Base-by-base conservation (phyloP, 2,888 invertebrate species). In the Dynastes hyllus region DNA sequence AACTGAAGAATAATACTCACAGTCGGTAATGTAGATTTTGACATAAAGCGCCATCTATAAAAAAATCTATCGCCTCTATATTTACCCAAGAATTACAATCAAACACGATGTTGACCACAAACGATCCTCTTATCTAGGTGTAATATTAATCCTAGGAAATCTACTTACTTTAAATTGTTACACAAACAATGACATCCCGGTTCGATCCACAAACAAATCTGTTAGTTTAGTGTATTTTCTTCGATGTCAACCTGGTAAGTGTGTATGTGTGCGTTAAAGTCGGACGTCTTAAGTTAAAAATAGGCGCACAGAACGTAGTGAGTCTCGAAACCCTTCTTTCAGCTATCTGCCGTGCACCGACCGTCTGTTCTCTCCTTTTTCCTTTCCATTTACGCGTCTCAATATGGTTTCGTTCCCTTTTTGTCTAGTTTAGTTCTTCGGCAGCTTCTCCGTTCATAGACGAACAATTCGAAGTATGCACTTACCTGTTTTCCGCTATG, bases 401-500 rank as follows among this genome's bases (percentile, higher is more conserved):
- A 8, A 9, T 8, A 13, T n/a, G 13, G 63, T 9, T 32, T 75
- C 55, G 66, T 40, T 69, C 69, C 29, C 29, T 51, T 69, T 69
- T 69, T 29, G 69, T 69, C 69, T 69, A 69, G 69, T 51, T 53
- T 51, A 27, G 51, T 69, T 29, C 27, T 67, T 27, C 45, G 11
- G 27, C 16, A 50, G 22, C 50, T 67, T 22, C 27, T 16, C 2
- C 45, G 67, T 73, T 58, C 37, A 58, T 58, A 73, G 45, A 50
- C 22, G 58, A 75, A 75, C 61, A 75, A 75, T 75, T 75, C 73
- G 61, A 61, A 75, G 45, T 61, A 75, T 75, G 73, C 51, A 69
- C 53, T 69, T 75, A 75, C 73, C 73, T 75, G 73, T 75, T 75
- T 58, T 75, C 73, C 73, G 73, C 73, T 73, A 73, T 58, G 73